Evolutionary conservation across 2,797 vertebrate genomes (phyloP), one percentile per base, ranked within the genome.

Genomic region (Eupleurogrammus muticus): DNA sequence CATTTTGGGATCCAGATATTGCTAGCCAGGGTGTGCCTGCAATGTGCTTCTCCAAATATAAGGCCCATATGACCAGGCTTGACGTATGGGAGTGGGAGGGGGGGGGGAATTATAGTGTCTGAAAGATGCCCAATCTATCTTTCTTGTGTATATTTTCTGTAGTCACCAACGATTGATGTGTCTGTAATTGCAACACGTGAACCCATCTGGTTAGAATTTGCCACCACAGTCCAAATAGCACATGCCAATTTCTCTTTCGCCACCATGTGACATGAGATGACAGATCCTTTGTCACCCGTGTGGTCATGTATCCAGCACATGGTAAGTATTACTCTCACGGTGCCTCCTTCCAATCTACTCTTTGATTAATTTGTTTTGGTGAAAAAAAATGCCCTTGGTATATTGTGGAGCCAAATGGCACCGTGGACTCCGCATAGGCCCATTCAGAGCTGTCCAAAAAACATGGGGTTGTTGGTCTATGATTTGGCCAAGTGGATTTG

Each of bases 121-220:
- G 80, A 87, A 82, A 87, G 84, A 89, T 73, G 75, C 34, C 79
- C 55, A 61, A 89, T 92, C 84, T 77, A 56, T 91, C 88, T 89
- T 84, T 77, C 82, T 71, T 68, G 49, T 89, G 86, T 91, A 89
- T 90, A 85, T 90, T 88, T 89, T 87, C 82, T 86, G 79, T 77
- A 84, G 88, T 87, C 90, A 80, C 55, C 1, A 50, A 53, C 77
- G 88, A 91, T 87, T 75, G 85, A 91, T 89, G 89, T 35, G 65
- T 76, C 66, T 83, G 60, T 88, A 90, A 90, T 90, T 90, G 86
- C 73, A 53, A 87, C 90, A 92, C 84, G 90, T 90, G 85, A 87
- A 67, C 85, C 89, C 89, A 91, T 92, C 90, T 92, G 91, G 91
- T 92, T 89, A 84, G 87, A 81, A 91, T 90, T 90, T 91, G 90